These are phyloP conservation scores for Diplosoma virens DNA, from an alignment of 23 tunicate genomes.

Conservation along the genomic window DNA sequence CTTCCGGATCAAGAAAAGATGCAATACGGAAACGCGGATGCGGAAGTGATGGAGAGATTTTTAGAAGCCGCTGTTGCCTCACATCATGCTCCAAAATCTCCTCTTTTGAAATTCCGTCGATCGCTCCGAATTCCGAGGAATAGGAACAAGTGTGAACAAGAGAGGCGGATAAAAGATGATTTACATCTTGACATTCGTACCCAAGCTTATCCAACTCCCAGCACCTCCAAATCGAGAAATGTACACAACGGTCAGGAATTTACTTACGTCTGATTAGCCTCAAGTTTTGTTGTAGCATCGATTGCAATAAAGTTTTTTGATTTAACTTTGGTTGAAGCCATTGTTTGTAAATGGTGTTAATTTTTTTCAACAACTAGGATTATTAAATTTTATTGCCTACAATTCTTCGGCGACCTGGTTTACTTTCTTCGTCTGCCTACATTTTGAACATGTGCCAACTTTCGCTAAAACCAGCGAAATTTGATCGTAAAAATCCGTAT, in stretches of 20 bases:
- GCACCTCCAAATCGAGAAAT: neutral
- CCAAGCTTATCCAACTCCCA: neutral
- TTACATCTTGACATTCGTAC: conserved; percentile 2
- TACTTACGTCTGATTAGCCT: conserved; percentile 14
- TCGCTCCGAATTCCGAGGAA: conserved; percentile 38
- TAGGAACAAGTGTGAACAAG: conserved; percentile 9
- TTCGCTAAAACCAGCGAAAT: too few species aligned
- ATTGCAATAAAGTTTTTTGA: too few species aligned
- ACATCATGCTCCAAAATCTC: conserved; percentile 25
- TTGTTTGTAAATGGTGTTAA: too few species aligned
- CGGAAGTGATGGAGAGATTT: conserved; percentile 56
- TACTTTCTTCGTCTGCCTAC: too few species aligned
- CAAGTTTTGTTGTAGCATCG: too few species aligned
- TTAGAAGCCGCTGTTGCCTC: conserved; percentile 29
- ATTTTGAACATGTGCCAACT: too few species aligned
- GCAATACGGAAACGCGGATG: conserved; percentile 15
- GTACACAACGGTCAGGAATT: conserved; percentile 8
- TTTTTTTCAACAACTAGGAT: too few species aligned
- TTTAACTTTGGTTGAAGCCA: too few species aligned
- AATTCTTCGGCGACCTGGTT: too few species aligned
- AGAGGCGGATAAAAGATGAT: conserved; percentile 39
- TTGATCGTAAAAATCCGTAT: too few species aligned
- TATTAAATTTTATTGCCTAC: too few species aligned
- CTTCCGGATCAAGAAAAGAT: neutral
- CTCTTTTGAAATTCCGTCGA: conserved; percentile 35